A percentile compares a stretch with the other conserved stretches of the same genome.
These are phyloP conservation scores for Aratinga solstitialis DNA, from an alignment of 2,797 vertebrate genomes.

Conservation along the genomic window DNA sequence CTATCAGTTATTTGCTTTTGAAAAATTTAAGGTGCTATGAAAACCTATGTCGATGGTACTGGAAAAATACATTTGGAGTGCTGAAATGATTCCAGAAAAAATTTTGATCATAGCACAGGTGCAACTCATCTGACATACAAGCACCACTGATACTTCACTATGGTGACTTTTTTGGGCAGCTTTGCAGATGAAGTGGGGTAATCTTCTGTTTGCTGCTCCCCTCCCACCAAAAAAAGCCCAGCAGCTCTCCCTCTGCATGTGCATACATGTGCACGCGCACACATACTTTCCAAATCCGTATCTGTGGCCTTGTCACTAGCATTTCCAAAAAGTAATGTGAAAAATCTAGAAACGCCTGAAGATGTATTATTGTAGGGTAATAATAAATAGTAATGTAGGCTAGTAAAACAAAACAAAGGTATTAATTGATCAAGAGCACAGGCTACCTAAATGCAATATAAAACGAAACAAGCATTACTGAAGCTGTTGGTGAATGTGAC, in stretches of 20 bases:
- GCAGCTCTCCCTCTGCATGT: neutral
- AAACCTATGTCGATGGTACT: neutral
- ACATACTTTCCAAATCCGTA: neutral
- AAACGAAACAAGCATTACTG: neutral
- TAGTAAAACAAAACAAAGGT: neutral
- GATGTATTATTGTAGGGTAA: neutral
- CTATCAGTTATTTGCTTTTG: neutral
- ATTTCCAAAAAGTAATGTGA: neutral
- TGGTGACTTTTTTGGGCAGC: neutral
- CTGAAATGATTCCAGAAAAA: neutral
- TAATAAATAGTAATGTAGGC: neutral
- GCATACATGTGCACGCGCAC: rapidly evolving
- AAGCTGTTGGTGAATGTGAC: neutral
- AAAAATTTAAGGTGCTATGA: neutral
- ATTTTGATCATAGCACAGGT: neutral
- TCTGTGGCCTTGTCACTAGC: neutral
- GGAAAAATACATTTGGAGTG: neutral
- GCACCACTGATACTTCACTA: neutral
- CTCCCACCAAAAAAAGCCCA: neutral
- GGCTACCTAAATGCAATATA: neutral
- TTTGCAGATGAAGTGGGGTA: neutral
- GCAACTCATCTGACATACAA: neutral
- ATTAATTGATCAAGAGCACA: neutral
- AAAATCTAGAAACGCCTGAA: neutral
- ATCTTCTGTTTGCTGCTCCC: neutral